Evolutionary conservation across 2,113 vertebrate genomes (phyloP).

Genomic region (Bagarius yarrelli): DNA sequence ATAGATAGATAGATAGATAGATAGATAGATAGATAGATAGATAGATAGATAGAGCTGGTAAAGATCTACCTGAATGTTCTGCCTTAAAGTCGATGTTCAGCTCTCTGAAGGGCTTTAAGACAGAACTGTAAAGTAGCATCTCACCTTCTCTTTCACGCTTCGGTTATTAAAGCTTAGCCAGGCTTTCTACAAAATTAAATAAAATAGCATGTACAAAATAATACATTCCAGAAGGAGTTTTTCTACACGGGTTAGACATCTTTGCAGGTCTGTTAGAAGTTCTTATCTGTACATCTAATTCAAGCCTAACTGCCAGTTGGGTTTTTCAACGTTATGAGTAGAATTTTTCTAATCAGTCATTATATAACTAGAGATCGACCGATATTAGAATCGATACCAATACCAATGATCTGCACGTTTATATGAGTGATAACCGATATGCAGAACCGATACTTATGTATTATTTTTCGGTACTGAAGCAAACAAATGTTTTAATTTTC

Average conservation of each 20-base stretch:
- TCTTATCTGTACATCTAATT: conserved; percentile 1
- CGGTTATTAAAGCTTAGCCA: conserved; percentile 63
- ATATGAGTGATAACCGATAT: no score
- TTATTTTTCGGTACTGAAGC: no score
- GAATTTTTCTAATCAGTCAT: not conserved
- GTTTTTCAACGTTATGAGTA: conserved; percentile 3
- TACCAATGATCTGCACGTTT: no score
- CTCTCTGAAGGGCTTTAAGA: not conserved
- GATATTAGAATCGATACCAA: no score
- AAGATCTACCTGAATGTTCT: conserved; percentile 29
- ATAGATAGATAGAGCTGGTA: conserved; percentile 40
- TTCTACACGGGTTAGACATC: not conserved
- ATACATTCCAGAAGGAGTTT: conserved; percentile 73
- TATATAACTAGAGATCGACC: not conserved
- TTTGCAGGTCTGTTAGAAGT: not conserved
- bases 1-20: conserved; percentile 62
- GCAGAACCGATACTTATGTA: no score
- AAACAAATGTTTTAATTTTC: no score
- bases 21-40: conserved; percentile 9
- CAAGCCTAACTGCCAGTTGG: conserved; percentile 9
- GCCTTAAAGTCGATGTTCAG: conserved; percentile 10
- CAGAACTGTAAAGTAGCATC: conserved; percentile 42
- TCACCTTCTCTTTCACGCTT: conserved; percentile 21
- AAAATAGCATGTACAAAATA: conserved; percentile 74
- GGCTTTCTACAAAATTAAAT: conserved; percentile 64